These are phyloP conservation scores for Cnemophilus loriae DNA, from an alignment of 2,113 vertebrate genomes.

Conservation along the genomic window DNA sequence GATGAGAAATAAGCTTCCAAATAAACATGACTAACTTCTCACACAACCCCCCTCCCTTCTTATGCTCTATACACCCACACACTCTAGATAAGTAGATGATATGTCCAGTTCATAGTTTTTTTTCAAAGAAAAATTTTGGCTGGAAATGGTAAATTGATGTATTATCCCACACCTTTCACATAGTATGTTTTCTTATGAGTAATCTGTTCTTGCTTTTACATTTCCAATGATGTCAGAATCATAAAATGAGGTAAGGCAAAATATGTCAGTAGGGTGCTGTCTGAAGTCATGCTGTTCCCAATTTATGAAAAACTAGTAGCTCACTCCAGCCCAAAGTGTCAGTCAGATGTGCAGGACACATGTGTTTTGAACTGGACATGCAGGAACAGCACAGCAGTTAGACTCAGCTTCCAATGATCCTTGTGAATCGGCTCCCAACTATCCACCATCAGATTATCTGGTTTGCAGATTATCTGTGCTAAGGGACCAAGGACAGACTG, in stretches of 20 bases:
- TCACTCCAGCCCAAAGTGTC: conserved; percentile 12
- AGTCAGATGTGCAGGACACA: conserved; percentile 14
- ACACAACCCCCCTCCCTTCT: background rate
- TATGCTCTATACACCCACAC: background rate
- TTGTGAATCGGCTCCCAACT: background rate
- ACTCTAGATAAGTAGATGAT: background rate
- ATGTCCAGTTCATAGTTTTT: background rate
- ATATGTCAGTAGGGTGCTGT: background rate
- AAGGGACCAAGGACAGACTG: background rate
- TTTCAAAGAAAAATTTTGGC: conserved; percentile 28
- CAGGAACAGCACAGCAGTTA: background rate
- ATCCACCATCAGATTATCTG: background rate
- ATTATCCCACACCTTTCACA: conserved; percentile 20
- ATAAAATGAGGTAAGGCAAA: background rate
- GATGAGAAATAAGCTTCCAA: conserved; percentile 22
- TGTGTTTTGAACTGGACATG: conserved; percentile 36
- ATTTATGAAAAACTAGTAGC: conserved; percentile 28
- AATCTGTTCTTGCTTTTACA: conserved; percentile 39
- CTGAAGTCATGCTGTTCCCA: conserved; percentile 13
- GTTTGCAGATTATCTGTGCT: background rate
- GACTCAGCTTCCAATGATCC: background rate
- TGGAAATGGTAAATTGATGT: conserved; percentile 28
- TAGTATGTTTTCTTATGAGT: conserved; percentile 36
- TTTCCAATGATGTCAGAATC: conserved; percentile 13
- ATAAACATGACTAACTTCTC: conserved; percentile 4